Evolutionary conservation across 2,888 invertebrate species (phyloP), one percentile per base, ranked within the genome.

Genomic region (Drosophila anceps): DNA sequence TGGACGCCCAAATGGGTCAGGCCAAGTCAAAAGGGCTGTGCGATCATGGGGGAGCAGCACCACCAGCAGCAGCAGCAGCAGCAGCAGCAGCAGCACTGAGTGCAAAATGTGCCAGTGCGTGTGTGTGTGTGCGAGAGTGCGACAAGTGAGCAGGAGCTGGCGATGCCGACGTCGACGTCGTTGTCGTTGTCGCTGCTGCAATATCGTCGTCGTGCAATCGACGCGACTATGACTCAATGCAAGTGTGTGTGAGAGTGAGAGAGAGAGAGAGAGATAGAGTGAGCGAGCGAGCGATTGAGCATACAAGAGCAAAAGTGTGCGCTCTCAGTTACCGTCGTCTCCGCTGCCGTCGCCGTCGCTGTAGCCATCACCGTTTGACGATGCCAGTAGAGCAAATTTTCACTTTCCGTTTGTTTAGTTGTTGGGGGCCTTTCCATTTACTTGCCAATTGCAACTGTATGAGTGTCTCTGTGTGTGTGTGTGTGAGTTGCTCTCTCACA

Each of bases 381-480:
- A 76, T 73, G 79, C 77, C 86, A 91, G 90, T 87, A 79, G 84
- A 83, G 89, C 82, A 91, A 85, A 92, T 92, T 92, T 92, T 92
- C 92, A 92, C 92, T 92, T 92, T 92, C 92, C 91, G 91, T 92
- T 92, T 87, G 90, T 81, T 87, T 90, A 83, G 87, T 86, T 88
- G 78, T 74, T 83, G 82, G 88, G 72, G 86, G 86, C 84, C 88
- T 86, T 84, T 84, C 77, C 88, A 84, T 88, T 88, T 84, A 77
- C 86, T 83, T 82, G 75, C 68, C 73, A 64, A 81, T 76, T 74
- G 77, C 74, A 71, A 60, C 33, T 57, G 75, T 73, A 44, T 62
- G 57, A 31, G 44, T 53, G n/a, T 53, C 35, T 62, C 24, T 50
- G 63, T 70, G 57, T 58, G 65, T 59, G 68, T 68, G 63, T 54